These are phyloP conservation scores for Pomatorhinus ruficollis DNA, from an alignment of 2,113 vertebrate genomes.

Conservation along the genomic window DNA sequence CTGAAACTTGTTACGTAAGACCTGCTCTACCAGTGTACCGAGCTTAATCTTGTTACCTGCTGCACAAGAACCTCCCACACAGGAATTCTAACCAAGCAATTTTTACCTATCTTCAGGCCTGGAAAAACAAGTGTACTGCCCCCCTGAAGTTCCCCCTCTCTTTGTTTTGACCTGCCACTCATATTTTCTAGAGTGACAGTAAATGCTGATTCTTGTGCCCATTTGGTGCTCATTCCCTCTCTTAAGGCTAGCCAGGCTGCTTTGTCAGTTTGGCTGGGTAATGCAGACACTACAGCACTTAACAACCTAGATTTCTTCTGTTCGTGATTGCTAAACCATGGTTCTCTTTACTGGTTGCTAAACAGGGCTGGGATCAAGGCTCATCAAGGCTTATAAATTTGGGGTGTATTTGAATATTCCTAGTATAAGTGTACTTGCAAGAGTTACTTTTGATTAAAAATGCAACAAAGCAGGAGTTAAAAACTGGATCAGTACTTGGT, in stretches of 20 bases:
- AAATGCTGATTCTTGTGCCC: no score
- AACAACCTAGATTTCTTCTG: neutral
- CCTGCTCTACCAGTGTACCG: neutral
- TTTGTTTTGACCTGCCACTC: neutral
- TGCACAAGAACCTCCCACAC: neutral
- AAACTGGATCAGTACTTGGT: neutral
- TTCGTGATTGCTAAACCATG: neutral
- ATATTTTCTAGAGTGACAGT: neutral
- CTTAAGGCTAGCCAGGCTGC: neutral
- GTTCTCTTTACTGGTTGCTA: neutral
- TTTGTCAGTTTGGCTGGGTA: neutral
- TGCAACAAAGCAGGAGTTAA: neutral
- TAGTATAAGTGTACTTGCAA: neutral
- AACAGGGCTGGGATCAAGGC: neutral
- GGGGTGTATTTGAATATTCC: neutral
- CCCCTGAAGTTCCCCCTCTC: rapidly evolving
- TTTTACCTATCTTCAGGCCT: neutral
- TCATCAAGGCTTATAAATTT: neutral
- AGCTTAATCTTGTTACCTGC: neutral
- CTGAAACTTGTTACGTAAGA: neutral
- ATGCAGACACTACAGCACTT: neutral
- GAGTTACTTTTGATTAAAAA: neutral
- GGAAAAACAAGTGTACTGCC: neutral
- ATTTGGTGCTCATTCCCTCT: neutral
- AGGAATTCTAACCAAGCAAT: neutral